These are phyloP conservation scores for Orthosia incerta DNA, from an alignment of 2,888 invertebrate genomes.

Conservation along the genomic window DNA sequence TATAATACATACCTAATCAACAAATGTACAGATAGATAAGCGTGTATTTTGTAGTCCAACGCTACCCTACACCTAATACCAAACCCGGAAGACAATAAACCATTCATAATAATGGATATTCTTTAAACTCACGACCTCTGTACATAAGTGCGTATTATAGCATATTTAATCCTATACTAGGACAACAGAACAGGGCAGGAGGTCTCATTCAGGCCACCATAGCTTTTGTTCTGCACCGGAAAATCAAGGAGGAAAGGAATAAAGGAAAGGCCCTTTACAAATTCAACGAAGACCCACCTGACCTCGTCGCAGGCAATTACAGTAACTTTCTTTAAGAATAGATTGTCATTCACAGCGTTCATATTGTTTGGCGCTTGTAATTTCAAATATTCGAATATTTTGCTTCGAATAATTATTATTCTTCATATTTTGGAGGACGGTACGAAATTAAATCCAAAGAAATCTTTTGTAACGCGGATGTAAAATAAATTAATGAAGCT, in stretches of 20 bases:
- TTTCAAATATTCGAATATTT: constrained; percentile 46
- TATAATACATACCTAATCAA: not conserved
- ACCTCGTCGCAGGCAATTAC: constrained; percentile 80
- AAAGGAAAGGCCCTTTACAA: constrained; percentile 79
- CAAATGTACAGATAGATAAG: constrained; percentile 1
- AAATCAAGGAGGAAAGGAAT: constrained; percentile 79
- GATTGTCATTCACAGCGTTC: constrained; percentile 73
- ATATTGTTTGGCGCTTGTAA: constrained; percentile 57
- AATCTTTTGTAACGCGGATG: constrained; percentile 29
- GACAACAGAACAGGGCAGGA: constrained; percentile 75
- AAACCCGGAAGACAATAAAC: constrained; percentile 44
- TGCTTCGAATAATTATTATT: constrained; percentile 50
- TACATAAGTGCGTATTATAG: constrained; percentile 49
- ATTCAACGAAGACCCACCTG: constrained; percentile 78
- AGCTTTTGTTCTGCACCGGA: constrained; percentile 81
- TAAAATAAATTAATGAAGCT: constrained; percentile 49
- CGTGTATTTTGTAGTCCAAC: not conserved
- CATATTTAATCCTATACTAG: constrained; percentile 55
- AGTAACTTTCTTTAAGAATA: constrained; percentile 79
- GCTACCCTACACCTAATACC: constrained; percentile 1
- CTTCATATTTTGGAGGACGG: constrained; percentile 13
- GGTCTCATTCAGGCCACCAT: constrained; percentile 75
- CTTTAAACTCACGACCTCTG: constrained; percentile 50
- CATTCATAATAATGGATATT: constrained; percentile 54
- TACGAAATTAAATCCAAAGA: constrained; percentile 44